Evolutionary conservation across 2,113 vertebrate genomes (phyloP), one percentile per base, ranked within the genome.

Genomic region (Sarotherodon lohbergeri): DNA sequence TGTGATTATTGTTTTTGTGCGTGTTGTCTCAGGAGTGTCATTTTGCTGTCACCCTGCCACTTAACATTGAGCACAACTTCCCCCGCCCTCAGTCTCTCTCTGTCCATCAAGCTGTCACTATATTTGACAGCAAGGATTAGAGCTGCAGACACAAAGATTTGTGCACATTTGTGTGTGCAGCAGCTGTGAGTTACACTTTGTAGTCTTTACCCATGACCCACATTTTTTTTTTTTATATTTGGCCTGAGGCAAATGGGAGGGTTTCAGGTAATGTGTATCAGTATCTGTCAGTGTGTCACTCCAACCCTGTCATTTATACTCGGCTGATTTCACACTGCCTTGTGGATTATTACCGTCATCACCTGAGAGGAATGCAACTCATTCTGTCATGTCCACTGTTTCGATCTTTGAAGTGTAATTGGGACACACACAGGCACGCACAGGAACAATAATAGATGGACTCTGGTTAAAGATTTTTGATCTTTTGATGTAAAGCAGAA

Each of bases 1-100:
- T 85, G 81, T 90, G 86, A 92, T 89, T 88, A 88, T 91, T 92
- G 86, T 93, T 90, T 91, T 68, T 88, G 56, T 29, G 55, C 39
- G 19, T 22, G 83, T 71, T 92, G 80, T 86, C 83, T 89, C 63
- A 87, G 85, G 80, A 91, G 88, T 90, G 88, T 93, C 89, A 89
- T 92, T 92, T 93, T 24, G 83, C 88, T 82, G 86, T 95, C 94
- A 94, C 84, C 87, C 88, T 84, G 82, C 89, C 90, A 92, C 92
- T 92, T 93, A 90, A 89, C 90, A 80, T 41, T 57, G 86, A 92
- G 52, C 80, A 13, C 76, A 24, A 17, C 80, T 43, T 71, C 88
- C 88, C 81, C 88, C 78, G 24, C 89, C 66, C 55, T 87, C 88
- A 78, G 46, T 50, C 78, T 78, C 52, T 89, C 56, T 88, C 88